Evolutionary conservation across 2,888 invertebrate species (phyloP).

Genomic region (Mactromeris polynyma): DNA sequence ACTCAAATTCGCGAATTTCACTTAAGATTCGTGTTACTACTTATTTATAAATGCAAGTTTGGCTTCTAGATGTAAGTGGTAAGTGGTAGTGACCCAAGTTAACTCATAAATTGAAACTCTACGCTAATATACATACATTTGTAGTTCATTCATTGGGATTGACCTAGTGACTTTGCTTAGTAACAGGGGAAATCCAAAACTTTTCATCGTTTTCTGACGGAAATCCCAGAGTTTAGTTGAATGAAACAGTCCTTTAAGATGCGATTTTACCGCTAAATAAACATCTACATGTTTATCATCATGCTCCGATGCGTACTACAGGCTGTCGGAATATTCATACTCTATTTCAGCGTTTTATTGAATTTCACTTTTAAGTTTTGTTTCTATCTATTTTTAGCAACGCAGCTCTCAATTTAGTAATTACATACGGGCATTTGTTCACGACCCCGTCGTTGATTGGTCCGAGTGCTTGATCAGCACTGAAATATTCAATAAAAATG

Average conservation of each 20-base stretch:
- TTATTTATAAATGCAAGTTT: too few species aligned
- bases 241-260: not conserved
- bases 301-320: not conserved
- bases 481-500: conserved; percentile 65
- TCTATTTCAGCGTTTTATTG: conserved; percentile 12
- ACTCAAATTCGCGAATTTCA: too few species aligned
- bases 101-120: not conserved
- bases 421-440: conserved; percentile 73
- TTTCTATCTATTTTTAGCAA: conserved; percentile 54
- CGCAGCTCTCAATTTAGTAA: conserved; percentile 59
- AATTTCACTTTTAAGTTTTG: conserved; percentile 32
- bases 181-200: conserved; percentile 54
- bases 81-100: too few species aligned
- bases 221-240: conserved; percentile 20
- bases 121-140: not conserved
- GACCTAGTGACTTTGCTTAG: conserved; percentile 39
- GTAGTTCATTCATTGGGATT: conserved; percentile 12
- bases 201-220: conserved; percentile 1
- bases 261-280: not conserved
- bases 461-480: conserved; percentile 59
- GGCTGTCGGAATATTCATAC: not conserved
- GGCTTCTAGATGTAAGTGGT: too few species aligned
- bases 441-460: conserved; percentile 68
- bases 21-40: too few species aligned
- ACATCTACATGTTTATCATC: conserved; percentile 6